Evolutionary conservation across 2,113 vertebrate species (phyloP).

Genomic region (Leucoraja erinaceus): DNA sequence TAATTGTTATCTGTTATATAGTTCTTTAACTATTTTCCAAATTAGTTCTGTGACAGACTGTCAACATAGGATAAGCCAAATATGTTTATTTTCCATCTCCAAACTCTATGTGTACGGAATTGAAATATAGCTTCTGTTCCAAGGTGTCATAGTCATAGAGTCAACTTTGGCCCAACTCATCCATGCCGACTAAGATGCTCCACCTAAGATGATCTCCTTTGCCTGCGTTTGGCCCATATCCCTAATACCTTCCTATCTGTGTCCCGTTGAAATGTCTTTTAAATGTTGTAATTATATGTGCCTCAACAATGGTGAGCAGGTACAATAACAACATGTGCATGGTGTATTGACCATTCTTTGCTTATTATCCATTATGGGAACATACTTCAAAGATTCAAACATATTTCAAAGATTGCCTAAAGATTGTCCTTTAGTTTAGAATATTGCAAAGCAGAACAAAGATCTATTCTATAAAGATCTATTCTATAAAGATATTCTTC

Average conservation of each 20-base stretch:
- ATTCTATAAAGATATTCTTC: background rate
- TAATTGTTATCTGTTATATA: background rate
- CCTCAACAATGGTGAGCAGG: too few relatives aligned
- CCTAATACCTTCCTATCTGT: too few relatives aligned
- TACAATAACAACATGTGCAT: too few relatives aligned
- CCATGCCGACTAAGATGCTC: too few relatives aligned
- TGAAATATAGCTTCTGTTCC: background rate
- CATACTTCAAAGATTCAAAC: background rate
- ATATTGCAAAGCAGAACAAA: background rate
- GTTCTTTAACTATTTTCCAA: background rate
- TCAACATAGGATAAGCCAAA: background rate
- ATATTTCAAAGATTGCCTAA: too few relatives aligned
- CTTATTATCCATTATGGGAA: background rate
- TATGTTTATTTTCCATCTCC: background rate
- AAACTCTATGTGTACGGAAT: background rate
- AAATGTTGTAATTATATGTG: too few relatives aligned
- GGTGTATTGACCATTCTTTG: background rate
- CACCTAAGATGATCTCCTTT: too few relatives aligned
- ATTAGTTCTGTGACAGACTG: background rate
- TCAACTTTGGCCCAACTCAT: too few relatives aligned
- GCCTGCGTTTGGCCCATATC: too few relatives aligned
- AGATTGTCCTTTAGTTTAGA: background rate
- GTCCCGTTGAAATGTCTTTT: too few relatives aligned
- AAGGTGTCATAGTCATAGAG: too few relatives aligned
- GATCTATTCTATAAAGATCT: background rate